A percentile compares a stretch with the other conserved stretches of the same genome.
phyloP scores from a whole-genome alignment of 2,888 invertebrate genomes.

The Heliconius ismenius region DNA sequence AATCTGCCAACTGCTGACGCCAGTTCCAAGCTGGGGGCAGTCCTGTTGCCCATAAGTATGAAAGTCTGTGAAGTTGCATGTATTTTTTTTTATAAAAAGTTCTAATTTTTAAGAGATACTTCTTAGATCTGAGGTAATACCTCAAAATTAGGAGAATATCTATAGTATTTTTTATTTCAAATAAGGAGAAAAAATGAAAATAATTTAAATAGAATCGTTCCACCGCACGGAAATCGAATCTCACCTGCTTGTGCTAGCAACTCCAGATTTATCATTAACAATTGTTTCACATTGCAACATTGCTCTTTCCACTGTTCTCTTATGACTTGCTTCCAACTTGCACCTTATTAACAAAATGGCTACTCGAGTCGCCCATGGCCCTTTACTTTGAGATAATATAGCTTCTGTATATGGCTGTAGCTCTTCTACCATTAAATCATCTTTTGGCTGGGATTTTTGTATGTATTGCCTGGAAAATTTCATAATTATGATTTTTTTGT shows the following conservation, averaged over 20 bases:
- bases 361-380: constrained; percentile 89
- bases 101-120: too few species aligned
- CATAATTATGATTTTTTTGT: neutral
- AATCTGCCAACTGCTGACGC: constrained; percentile 88
- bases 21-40: constrained; percentile 89
- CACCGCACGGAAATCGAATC: neutral
- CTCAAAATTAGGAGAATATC: too few species aligned
- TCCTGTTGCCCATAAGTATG: constrained; percentile 87
- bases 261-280: constrained; percentile 78
- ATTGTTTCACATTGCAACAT: constrained; percentile 93
- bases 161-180: too few species aligned
- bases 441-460: constrained; percentile 88
- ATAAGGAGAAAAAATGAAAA: too few species aligned
- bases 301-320: constrained; percentile 92
- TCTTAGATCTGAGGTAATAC: too few species aligned
- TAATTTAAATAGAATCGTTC: too few species aligned
- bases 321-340: constrained; percentile 87
- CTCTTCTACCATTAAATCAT: constrained; percentile 91
- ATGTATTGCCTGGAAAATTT: constrained; percentile 83
- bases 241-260: constrained; percentile 62
- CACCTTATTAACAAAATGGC: constrained; percentile 89
- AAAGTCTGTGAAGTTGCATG: constrained; percentile 61
- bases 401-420: constrained; percentile 88
- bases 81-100: neutral
- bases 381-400: constrained; percentile 84